Evolutionary conservation across 2,113 vertebrate species (phyloP).

Genomic region (Sminthopsis crassicaudata): DNA sequence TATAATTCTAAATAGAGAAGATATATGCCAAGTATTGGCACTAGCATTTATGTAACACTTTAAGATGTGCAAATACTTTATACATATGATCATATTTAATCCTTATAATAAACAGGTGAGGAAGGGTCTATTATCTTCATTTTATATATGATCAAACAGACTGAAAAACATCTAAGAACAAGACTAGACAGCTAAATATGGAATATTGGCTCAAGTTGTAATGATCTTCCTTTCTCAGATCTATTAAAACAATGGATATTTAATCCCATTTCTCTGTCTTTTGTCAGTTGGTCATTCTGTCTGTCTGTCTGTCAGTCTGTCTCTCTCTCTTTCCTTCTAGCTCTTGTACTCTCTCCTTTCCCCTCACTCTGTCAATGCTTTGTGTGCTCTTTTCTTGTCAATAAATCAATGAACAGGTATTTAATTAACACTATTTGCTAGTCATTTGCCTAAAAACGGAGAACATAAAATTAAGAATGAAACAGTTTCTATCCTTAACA

Average conservation of each 20-base stretch:
- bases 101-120: background rate
- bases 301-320: background rate
- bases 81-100: background rate
- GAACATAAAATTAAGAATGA: background rate
- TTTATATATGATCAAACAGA: background rate
- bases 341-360: background rate
- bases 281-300: too few relatives aligned
- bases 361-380: background rate
- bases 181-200: background rate
- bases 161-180: background rate
- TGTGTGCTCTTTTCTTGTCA: background rate
- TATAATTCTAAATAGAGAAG: background rate
- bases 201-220: background rate
- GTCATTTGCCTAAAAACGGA: background rate
- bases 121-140: background rate
- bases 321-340: background rate
- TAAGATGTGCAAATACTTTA: background rate
- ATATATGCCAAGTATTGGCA: background rate
- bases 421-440: background rate
- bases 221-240: background rate
- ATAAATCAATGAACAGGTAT: background rate
- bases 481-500: background rate
- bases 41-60: background rate
- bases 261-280: background rate
- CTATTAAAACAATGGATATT: background rate